Evolutionary conservation across 1,140 invertebrate species (phyloP), one percentile per base, ranked within the genome.

Genomic region (Cheumatopsyche charites): DNA sequence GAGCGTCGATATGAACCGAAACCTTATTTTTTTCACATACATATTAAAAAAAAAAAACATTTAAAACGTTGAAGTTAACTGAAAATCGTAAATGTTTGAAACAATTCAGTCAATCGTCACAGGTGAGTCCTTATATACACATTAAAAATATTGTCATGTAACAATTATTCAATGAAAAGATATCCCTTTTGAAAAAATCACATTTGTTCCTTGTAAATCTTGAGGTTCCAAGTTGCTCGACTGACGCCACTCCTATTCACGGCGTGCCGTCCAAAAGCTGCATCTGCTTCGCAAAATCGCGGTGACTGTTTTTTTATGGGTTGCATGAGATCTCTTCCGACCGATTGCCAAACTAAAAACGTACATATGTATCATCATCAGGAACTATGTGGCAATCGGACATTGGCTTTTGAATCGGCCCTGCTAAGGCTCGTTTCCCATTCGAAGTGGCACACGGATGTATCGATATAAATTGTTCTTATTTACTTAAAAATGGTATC

Each of bases 81-180:
- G 25, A 62, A 66, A 66, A 19, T 66, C 42, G 45, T 47, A 45
- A 47, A 66, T n/a, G 45, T 66, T 29, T 45, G 45, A 45, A 66
- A 66, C 63, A 66, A 66, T 29, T 66, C 63, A 66, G 42, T 66
- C 36, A 21, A n/a, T 66, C 21, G 63, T 52, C 66, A 68, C 47
- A 68, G 15, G 7, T 47, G 26, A 66, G 63, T 66, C 12, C 43
- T 47, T 66, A 66, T 66, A 45, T 66, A 66, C 63, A 66, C 63
- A 47, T 45, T n/a, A 23, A 66, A 47, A 43, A 66, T 66, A 66
- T 66, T 66, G 63, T 66, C 63, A 66, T 66, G 41, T 65, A 45
- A 65, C 13, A 65, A 25, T 62, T 41, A 41, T 62, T 66, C 47
- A 15, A 66, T 23, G 23, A 66, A 66, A 66, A 45, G 21, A 66